A percentile compares a stretch with the other conserved stretches of the same genome.
These are phyloP conservation scores for Phylloscopus trochiloides DNA, from an alignment of 2,113 vertebrate species.

Conservation along the genomic window DNA sequence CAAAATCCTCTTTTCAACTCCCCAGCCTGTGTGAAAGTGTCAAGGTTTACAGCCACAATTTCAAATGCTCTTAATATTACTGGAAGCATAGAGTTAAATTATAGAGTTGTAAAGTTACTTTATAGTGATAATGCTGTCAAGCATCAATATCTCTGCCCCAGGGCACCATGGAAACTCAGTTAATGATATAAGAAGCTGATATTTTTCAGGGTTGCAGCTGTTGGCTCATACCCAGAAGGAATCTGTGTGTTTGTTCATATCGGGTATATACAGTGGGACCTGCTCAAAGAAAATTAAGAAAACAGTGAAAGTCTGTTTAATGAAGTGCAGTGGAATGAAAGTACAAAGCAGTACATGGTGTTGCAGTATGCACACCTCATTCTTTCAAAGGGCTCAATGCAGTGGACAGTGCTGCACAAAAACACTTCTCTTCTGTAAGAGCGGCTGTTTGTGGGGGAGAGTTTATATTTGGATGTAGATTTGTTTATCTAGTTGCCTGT, in stretches of 20 bases:
- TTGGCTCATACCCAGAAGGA: constrained; percentile 58
- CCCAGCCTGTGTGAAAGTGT: constrained; percentile 46
- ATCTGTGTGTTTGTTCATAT: constrained; percentile 38
- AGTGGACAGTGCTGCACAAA: not conserved
- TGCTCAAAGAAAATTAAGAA: constrained; percentile 52
- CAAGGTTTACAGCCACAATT: constrained; percentile 75
- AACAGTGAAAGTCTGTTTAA: constrained; percentile 19
- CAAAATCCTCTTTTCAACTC: constrained; percentile 18
- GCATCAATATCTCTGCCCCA: constrained; percentile 66
- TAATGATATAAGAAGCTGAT: constrained; percentile 70
- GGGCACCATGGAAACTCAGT: constrained; percentile 75
- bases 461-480: not conserved
- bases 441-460: not conserved
- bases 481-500: not conserved
- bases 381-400: not conserved
- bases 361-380: not conserved
- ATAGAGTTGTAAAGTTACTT: constrained; percentile 81
- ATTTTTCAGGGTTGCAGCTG: constrained; percentile 64
- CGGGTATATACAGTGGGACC: not conserved
- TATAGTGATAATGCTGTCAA: constrained; percentile 78
- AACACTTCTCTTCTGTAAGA: not conserved
- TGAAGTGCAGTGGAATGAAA: constrained; percentile 1
- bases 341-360: not conserved
- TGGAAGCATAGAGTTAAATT: constrained; percentile 81
- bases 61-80: constrained; percentile 77